A percentile compares a stretch with the other conserved stretches of the same genome.
Conservation (phyloP, 2,797 vertebrate genomes). For the Enteromius fasciolatus region DNA sequence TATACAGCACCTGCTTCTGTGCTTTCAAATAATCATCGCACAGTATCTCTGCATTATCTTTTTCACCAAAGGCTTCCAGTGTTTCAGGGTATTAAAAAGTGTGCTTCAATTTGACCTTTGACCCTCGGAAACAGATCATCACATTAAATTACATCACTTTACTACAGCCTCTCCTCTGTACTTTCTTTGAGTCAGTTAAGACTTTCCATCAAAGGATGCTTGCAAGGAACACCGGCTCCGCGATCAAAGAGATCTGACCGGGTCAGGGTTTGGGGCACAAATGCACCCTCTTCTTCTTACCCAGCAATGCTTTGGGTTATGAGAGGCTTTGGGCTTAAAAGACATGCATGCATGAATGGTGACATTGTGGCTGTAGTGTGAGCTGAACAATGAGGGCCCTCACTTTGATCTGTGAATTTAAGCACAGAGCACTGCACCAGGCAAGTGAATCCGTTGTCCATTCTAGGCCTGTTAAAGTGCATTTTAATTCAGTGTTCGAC, state of each 20-base stretch:
- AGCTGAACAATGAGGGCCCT: conserved; percentile 45
- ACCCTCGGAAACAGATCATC: conserved; percentile 71
- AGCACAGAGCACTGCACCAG: conserved; percentile 49
- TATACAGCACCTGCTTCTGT: background rate
- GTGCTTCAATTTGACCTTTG: conserved; percentile 68
- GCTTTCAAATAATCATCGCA: background rate
- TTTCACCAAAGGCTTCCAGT: conserved; percentile 17
- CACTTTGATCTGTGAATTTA: conserved; percentile 66
- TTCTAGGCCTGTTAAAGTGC: background rate
- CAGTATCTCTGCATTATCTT: background rate
- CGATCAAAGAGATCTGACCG: conserved; percentile 69
- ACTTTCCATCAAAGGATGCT: conserved; percentile 72
- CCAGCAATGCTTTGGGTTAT: conserved; percentile 57
- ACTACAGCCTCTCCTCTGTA: conserved; percentile 39
- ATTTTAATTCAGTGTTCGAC: background rate
- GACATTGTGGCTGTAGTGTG: conserved; percentile 67
- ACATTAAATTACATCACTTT: conserved; percentile 70
- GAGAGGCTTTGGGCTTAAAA: conserved; percentile 36
- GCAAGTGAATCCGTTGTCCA: conserved; percentile 58
- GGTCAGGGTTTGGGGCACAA: conserved; percentile 60
- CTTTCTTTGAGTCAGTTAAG: conserved; percentile 53
- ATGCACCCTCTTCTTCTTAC: conserved; percentile 43
- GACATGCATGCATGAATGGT: conserved; percentile 68
- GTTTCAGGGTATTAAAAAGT: conserved; percentile 56
- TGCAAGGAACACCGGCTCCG: conserved; percentile 55